phyloP scores from a whole-genome alignment of 1,140 invertebrate species.

The Homalodisca vitripennis region DNA sequence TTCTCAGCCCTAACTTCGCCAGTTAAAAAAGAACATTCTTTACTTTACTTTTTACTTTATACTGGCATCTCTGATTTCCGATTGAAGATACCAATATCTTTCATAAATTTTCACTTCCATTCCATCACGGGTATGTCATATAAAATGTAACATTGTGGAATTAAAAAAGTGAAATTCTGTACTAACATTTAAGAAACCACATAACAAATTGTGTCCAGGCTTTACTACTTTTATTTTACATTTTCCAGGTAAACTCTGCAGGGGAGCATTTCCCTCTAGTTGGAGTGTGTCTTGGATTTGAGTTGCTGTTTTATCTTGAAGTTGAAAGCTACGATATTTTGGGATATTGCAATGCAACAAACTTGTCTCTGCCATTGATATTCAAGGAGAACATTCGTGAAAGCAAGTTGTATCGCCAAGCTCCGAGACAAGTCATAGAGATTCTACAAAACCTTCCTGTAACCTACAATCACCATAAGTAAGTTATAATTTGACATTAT shows the following conservation, averaged over 20 bases:
- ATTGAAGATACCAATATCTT: not conserved
- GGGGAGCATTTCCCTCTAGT: slow-evolving; percentile 80
- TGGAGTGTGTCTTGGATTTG: slow-evolving; percentile 87
- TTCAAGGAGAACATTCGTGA: slow-evolving; percentile 29
- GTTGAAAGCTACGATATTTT: slow-evolving; percentile 27
- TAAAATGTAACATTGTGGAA: not conserved
- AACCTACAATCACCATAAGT: slow-evolving; percentile 33
- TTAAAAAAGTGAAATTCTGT: not conserved
- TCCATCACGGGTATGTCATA: not conserved
- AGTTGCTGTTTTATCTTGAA: slow-evolving; percentile 56
- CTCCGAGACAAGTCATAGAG: slow-evolving; percentile 22
- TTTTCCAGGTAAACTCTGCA: slow-evolving; percentile 57
- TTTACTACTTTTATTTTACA: not conserved
- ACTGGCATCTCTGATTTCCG: not conserved
- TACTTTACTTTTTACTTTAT: not conserved
- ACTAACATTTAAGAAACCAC: not conserved
- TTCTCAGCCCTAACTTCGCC: too few relatives aligned
- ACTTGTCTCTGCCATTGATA: slow-evolving; percentile 30
- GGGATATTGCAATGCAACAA: slow-evolving; percentile 23
- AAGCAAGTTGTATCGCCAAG: slow-evolving; percentile 25
- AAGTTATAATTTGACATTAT: slow-evolving; percentile 16
- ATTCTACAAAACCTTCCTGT: slow-evolving; percentile 27
- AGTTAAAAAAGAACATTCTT: too few relatives aligned
- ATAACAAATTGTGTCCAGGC: not conserved
- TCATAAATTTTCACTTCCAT: not conserved